Evolutionary conservation across 2,113 vertebrate species (phyloP).

Genomic region (Nyctereutes procyonoides): DNA sequence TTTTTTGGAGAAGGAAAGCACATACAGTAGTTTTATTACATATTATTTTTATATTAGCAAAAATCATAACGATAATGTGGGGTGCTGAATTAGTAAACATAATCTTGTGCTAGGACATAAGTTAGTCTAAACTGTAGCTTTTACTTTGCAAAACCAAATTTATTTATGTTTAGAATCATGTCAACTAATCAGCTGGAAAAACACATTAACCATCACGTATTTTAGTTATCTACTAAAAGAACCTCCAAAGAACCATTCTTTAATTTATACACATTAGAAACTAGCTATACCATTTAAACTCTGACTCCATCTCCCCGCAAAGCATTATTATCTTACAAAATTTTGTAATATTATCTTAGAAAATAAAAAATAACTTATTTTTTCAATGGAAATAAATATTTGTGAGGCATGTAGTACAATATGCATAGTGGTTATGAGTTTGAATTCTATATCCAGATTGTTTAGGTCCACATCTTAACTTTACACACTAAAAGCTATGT

Average conservation of each 20-base stretch:
- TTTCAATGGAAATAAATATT: not conserved
- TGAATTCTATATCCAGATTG: not conserved
- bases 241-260: not conserved
- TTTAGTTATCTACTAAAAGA: slow-evolving; percentile 18
- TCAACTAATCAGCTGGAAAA: slow-evolving; percentile 29
- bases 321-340: not conserved
- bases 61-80: slow-evolving; percentile 19
- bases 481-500: not conserved
- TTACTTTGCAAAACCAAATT: slow-evolving; percentile 13
- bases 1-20: slow-evolving; percentile 43
- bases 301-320: not conserved
- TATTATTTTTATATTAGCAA: not conserved
- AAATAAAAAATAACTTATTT: not conserved
- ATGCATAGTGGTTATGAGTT: not conserved
- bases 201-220: not conserved
- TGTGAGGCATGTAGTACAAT: not conserved
- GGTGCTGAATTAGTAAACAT: not conserved
- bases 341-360: not conserved
- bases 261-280: slow-evolving; percentile 11
- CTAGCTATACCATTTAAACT: slow-evolving; percentile 11
- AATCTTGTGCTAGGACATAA: not conserved
- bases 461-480: not conserved
- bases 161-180: slow-evolving; percentile 39
- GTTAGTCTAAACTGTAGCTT: not conserved
- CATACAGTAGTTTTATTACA: not conserved